Conservation (phyloP, 2,797 vertebrate species). For the Pygocentrus nattereri region DNA sequence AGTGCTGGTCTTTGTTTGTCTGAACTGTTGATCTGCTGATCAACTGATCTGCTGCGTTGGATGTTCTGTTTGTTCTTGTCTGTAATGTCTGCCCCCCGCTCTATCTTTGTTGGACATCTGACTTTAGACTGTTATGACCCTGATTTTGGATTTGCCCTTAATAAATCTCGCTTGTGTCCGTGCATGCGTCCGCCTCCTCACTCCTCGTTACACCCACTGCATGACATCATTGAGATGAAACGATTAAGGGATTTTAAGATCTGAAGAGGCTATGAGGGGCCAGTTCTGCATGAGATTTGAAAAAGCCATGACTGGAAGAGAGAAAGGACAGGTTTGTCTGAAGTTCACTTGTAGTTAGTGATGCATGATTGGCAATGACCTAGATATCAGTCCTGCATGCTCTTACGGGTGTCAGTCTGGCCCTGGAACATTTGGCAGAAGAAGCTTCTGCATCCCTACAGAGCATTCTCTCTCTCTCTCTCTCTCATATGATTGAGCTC, state of each 20-base stretch:
- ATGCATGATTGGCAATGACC: conserved; percentile 78
- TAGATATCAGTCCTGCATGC: conserved; percentile 75
- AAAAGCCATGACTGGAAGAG: conserved; percentile 71
- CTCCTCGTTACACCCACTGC: no score
- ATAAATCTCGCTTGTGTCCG: no score
- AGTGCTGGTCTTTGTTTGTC: no score
- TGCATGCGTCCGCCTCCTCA: no score
- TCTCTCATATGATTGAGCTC: background rate
- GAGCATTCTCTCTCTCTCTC: conserved; percentile 53
- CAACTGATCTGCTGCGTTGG: no score
- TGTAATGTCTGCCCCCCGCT: no score
- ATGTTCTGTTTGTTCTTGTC: no score
- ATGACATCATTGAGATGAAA: background rate
- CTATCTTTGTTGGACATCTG: no score
- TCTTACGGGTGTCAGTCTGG: conserved; percentile 77
- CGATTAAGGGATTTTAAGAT: conserved; percentile 20
- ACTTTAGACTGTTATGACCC: no score
- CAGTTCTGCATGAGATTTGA: background rate
- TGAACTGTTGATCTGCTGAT: no score
- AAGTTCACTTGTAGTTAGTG: conserved; percentile 73
- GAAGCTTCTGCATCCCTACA: conserved; percentile 61
- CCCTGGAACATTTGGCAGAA: conserved; percentile 77
- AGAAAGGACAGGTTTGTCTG: conserved; percentile 78
- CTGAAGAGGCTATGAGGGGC: background rate
- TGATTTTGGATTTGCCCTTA: no score